Evolutionary conservation across 37 sponge, comb jelly and placozoan species (phyloP).

Genomic region (Halisarca cf. caerulea): DNA sequence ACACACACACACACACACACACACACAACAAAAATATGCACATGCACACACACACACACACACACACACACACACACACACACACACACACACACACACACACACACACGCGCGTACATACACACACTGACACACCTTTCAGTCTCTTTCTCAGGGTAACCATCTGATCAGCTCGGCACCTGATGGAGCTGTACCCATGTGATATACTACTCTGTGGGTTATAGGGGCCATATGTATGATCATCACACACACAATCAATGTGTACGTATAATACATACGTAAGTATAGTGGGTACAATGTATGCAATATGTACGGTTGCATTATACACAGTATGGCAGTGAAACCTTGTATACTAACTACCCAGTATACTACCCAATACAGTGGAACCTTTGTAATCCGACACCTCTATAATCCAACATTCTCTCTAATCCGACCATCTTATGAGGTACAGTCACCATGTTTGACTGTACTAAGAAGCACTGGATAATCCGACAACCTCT

Average conservation of each 20-base stretch:
- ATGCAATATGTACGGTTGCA: no score
- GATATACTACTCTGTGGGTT: conserved; percentile 17
- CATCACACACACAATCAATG: background rate
- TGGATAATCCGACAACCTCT: no score
- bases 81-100: background rate
- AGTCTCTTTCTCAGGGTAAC: background rate
- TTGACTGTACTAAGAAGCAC: no score
- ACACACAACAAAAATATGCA: no score
- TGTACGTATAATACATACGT: background rate
- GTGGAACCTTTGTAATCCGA: no score
- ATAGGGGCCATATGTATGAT: background rate
- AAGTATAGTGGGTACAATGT: background rate
- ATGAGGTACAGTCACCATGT: no score
- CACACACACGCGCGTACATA: background rate
- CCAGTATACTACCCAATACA: no score
- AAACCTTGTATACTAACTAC: no score
- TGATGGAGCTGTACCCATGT: conserved; percentile 1
- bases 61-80: background rate
- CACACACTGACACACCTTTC: conserved; percentile 2
- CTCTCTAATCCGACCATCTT: no score
- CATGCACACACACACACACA: background rate
- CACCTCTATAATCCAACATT: no score
- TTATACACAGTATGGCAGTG: no score
- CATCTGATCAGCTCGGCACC: background rate
- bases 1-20: background rate